These are phyloP conservation scores for Contarinia nasturtii DNA, from an alignment of 1,140 invertebrate species.

Conservation along the genomic window DNA sequence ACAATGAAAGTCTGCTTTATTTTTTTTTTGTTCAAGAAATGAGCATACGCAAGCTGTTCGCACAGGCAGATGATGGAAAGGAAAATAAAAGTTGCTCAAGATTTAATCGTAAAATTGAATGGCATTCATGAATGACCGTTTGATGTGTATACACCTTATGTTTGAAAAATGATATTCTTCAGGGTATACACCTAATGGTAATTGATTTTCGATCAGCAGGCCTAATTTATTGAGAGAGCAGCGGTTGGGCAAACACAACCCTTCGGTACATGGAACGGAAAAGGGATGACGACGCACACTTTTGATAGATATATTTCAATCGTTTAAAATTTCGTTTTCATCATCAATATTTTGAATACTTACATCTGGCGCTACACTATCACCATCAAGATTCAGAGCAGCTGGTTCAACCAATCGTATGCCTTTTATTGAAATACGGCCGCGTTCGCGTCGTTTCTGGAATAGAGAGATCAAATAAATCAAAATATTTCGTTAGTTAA, in stretches of 20 bases:
- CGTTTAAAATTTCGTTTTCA: background rate
- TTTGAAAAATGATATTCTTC: background rate
- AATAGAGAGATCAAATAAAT: slow-evolving; percentile 9
- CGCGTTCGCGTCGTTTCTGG: slow-evolving; percentile 59
- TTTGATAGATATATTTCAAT: background rate
- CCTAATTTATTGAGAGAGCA: no score
- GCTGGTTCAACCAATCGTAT: slow-evolving; percentile 60
- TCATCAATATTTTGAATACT: slow-evolving; percentile 8
- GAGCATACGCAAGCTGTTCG: background rate
- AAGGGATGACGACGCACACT: background rate
- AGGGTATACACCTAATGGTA: no score
- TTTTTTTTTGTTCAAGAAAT: no score
- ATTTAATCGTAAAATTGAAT: background rate
- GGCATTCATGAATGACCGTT: no score
- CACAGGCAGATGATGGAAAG: no score
- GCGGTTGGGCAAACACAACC: no score
- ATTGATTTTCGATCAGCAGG: no score
- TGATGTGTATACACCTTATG: no score
- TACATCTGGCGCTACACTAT: slow-evolving; percentile 24
- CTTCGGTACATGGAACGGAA: no score
- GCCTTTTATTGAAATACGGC: slow-evolving; percentile 47
- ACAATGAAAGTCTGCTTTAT: no score
- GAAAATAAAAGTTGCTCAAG: no score
- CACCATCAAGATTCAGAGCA: slow-evolving; percentile 31
- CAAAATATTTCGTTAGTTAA: background rate